Percentiles rank a stretch among this genome's conserved stretches.
Conservation (phyloP, 1,140 invertebrate species). For the Pygmarrhopalites habei region DNA sequence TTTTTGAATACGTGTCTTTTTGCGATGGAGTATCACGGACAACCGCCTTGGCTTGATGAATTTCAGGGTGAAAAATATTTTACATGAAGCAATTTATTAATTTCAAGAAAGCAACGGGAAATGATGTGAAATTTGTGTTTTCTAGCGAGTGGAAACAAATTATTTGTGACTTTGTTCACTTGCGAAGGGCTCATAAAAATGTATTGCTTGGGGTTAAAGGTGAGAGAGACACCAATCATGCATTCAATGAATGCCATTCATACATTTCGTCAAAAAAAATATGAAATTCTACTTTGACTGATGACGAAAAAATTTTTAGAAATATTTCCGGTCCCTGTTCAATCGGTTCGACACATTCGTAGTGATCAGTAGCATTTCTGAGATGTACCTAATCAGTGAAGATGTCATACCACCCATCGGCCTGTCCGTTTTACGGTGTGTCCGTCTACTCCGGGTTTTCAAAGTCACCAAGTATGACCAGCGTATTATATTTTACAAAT, state of each 20-base stretch:
- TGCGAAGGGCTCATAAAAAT: constrained; percentile 99
- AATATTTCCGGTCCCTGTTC: constrained; percentile 94
- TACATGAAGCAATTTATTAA: too few species aligned
- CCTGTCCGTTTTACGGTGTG: constrained; percentile 92
- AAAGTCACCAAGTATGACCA: constrained; percentile 95
- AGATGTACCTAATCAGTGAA: constrained; percentile 73
- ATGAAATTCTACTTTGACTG: background rate
- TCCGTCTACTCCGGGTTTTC: constrained; percentile 90
- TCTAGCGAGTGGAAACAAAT: too few species aligned
- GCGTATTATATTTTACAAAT: too few species aligned
- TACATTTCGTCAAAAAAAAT: too few species aligned
- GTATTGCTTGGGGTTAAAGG: constrained; percentile 96
- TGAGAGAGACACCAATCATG: constrained; percentile 49
- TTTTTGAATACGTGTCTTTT: constrained; percentile 90
- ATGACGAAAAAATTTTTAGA: constrained; percentile 57
- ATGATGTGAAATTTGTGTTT: too few species aligned
- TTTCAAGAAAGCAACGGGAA: too few species aligned
- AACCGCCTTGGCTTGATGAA: constrained; percentile 85
- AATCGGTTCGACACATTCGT: constrained; percentile 95
- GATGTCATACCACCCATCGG: constrained; percentile 77
- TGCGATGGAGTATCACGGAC: constrained; percentile 95
- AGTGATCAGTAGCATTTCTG: constrained; percentile 92
- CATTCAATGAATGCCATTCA: too few species aligned
- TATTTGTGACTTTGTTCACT: constrained; percentile 95
- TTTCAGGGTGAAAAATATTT: constrained; percentile 82